These are phyloP conservation scores for Drosophila vallismaia DNA, from an alignment of 2,888 invertebrate genomes.

Conservation along the genomic window DNA sequence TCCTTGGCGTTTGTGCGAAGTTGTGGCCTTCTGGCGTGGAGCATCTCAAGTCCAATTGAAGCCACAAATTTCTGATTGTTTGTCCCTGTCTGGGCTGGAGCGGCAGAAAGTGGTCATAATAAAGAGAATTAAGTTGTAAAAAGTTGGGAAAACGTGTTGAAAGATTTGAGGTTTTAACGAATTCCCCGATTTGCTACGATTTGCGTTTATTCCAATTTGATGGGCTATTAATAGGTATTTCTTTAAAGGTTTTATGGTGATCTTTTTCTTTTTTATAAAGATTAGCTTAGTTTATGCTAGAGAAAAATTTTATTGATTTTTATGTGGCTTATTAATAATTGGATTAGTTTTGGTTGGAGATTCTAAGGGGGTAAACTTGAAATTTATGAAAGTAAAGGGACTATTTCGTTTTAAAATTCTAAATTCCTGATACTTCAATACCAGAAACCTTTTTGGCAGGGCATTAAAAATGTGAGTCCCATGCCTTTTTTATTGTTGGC, in stretches of 20 bases:
- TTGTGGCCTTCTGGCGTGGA: conserved; percentile 43
- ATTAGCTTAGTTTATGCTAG: background rate
- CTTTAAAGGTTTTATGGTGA: background rate
- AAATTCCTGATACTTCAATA: background rate
- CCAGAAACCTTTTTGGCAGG: conserved; percentile 20
- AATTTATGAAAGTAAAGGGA: background rate
- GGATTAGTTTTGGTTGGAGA: conserved; percentile 4
- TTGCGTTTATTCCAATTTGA: conserved; percentile 47
- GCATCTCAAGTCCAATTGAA: conserved; percentile 51
- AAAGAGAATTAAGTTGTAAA: conserved; percentile 73
- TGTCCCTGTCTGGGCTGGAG: conserved; percentile 37
- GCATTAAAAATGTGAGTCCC: conserved; percentile 56
- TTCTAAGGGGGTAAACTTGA: background rate
- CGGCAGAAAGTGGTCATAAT: conserved; percentile 45
- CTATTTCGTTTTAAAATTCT: background rate
- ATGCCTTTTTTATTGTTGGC: conserved; percentile 45
- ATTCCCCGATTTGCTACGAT: conserved; percentile 42
- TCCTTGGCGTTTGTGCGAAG: conserved; percentile 16
- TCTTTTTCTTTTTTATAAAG: background rate
- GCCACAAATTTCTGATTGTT: conserved; percentile 68
- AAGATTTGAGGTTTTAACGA: conserved; percentile 53
- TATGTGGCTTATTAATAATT: conserved; percentile 1
- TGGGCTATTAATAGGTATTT: conserved; percentile 36
- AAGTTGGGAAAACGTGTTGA: conserved; percentile 69
- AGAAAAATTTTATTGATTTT: background rate